Conservation (phyloP, 2,888 invertebrate genomes). For the Spisula solida region DNA sequence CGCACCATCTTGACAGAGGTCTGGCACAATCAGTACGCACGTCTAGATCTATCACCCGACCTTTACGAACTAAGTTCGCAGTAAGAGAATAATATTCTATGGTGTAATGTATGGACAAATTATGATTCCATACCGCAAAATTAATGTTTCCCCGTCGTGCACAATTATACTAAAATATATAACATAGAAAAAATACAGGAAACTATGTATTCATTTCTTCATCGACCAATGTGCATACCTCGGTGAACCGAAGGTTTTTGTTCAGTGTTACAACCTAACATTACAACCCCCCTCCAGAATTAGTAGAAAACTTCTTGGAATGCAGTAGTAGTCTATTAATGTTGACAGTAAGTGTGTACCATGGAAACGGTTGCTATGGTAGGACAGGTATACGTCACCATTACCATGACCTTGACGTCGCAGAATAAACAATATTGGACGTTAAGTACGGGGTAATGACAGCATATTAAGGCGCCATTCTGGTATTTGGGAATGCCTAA, state of each 20-base stretch:
- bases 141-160: not conserved
- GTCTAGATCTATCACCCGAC: not conserved
- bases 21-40: no score
- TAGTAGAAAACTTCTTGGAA: not conserved
- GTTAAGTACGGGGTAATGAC: not conserved
- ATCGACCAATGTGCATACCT: no score
- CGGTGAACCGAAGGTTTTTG: no score
- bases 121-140: not conserved
- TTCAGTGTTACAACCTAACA: not conserved
- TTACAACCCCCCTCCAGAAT: not conserved
- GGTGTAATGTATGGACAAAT: not conserved
- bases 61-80: not conserved
- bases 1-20: no score
- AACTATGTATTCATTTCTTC: no score
- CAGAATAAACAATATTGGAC: constrained; percentile 28
- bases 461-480: not conserved
- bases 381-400: constrained; percentile 42
- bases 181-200: no score
- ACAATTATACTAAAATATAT: not conserved
- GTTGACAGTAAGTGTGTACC: constrained; percentile 33
- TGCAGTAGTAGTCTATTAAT: constrained; percentile 11
- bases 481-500: not conserved
- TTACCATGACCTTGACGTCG: not conserved
- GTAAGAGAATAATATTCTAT: not conserved
- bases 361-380: constrained; percentile 46